Base-by-base conservation (phyloP, 2,888 invertebrate species). In the Polyommatus iphigenia region DNA sequence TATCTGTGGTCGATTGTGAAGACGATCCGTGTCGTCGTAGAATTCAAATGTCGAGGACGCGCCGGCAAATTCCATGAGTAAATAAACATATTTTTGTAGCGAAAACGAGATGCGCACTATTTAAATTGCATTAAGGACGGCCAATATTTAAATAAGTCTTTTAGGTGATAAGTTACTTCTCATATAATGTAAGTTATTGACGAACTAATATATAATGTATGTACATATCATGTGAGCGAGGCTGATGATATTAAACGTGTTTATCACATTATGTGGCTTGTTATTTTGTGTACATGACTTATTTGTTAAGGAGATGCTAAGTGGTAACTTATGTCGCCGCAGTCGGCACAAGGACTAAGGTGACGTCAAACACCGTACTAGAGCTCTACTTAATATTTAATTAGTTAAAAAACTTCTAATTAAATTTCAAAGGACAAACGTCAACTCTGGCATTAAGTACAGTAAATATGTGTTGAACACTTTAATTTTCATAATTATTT, bases 221-320 rank as follows among this genome's bases (percentile, higher is more conserved):
- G 88, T 88, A 86, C 86, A 90, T 81, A 82, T 67, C 67, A 67
- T 88, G 90, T 86, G 79, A 80, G 80, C 79, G 79, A 82, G 87
- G 73, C 77, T 84, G 88, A 85, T 86, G 87, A 85, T 88, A 92
- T 92, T 93, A 94, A 93, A 93, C 89, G 89, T 91, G 91, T 90
- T 90, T 91, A 89, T 88, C 88, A 86, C 87, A 91, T 87, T 88
- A 87, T 84, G 78, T 79, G 89, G 86, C 90, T 88, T 90, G 86
- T 84, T 80, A 81, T 90, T 90, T 87, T 87, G 87, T 90, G 90
- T 86, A 83, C 84, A 82, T 81, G 82, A 78, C 79, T 78, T 76
- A 78, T 62, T 41, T 77, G 78, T 76, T 32, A 72, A 72, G 32
- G 18, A 72, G 24, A 41, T 59, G 77, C 77, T 72, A 77, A 77